Evolutionary conservation across 2,113 vertebrate species (phyloP), one percentile per base, ranked within the genome.

Genomic region (Lophura nycthemera): DNA sequence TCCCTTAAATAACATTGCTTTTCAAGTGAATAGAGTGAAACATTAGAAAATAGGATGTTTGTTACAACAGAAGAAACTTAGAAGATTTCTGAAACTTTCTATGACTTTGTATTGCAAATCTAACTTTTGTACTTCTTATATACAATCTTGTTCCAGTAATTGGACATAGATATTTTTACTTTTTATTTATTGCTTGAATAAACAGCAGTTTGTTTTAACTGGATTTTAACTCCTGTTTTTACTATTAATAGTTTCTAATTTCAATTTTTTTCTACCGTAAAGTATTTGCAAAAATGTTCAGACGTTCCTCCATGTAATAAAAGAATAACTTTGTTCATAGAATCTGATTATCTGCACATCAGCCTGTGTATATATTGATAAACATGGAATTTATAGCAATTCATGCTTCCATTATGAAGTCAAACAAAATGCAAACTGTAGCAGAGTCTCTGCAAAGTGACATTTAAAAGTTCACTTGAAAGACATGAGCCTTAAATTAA

Each of bases 361-460:
- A 91, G 92, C 77, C 89, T 92, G 76, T 78, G 78, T 88, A 74
- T 89, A 66, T 97, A 97, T 88, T 98, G 97, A 98, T 97, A 98
- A 98, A 97, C 95, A 83, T 95, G 97, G 96, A 98, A 98, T 98
- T 98, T 98, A 97, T 98, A 98, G 96, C 94, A 97, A 96, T 98
- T 98, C 97, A 96, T 98, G 97, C 97, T 98, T 98, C 97, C 88
- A 92, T 98, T 98, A 98, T 98, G 95, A 98, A 93, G 94, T 98
- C 97, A 97, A 98, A 97, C 98, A 95, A 98, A 98, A 98, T 97
- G 56, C 97, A 90, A 97, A 97, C 96, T 97, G 95, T 95, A 95
- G 95, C 92, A 74, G 84, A 96, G 93, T 96, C 93, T 86, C 80
- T 50, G 57, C 54, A 95, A 97, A 97, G 93, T 89, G 72, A 70